phyloP scores from a whole-genome alignment of 2,797 vertebrate species.

The Gallinago nigripennis region DNA sequence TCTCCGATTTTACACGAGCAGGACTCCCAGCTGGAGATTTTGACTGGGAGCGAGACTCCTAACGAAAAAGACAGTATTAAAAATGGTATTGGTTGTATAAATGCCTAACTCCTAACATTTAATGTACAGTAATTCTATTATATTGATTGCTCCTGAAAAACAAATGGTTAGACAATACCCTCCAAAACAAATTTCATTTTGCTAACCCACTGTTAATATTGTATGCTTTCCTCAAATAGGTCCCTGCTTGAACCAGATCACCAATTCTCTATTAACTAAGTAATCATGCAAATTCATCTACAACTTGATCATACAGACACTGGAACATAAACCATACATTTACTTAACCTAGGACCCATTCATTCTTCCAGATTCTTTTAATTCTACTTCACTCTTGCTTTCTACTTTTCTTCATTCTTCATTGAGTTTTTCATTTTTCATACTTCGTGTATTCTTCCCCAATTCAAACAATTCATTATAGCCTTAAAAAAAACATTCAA shows the following conservation, averaged over 20 bases:
- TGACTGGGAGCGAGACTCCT: constrained; percentile 92
- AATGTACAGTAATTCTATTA: constrained; percentile 80
- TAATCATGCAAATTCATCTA: constrained; percentile 92
- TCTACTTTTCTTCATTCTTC: constrained; percentile 98
- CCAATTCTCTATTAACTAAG: constrained; percentile 86
- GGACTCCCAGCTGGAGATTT: constrained; percentile 92
- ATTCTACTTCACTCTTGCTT: constrained; percentile 97
- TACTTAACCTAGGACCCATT: constrained; percentile 99
- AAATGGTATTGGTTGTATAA: constrained; percentile 81
- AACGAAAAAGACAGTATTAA: constrained; percentile 86
- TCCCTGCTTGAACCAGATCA: constrained; percentile 87
- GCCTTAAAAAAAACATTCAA: constrained; percentile 91
- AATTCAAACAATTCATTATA: constrained; percentile 95
- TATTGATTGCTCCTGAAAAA: constrained; percentile 88
- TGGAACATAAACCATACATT: constrained; percentile 96
- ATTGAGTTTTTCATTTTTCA: constrained; percentile 97
- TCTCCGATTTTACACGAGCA: constrained; percentile 88
- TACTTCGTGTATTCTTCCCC: constrained; percentile 94
- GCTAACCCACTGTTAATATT: constrained; percentile 83
- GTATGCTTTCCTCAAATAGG: constrained; percentile 81
- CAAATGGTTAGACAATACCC: constrained; percentile 88
- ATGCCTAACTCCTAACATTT: constrained; percentile 84
- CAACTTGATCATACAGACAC: constrained; percentile 91
- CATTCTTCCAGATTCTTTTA: constrained; percentile 99
- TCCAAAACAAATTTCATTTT: constrained; percentile 81